Evolutionary conservation across 2,888 invertebrate genomes (phyloP), one percentile per base, ranked within the genome.

Genomic region (Sipha maydis): DNA sequence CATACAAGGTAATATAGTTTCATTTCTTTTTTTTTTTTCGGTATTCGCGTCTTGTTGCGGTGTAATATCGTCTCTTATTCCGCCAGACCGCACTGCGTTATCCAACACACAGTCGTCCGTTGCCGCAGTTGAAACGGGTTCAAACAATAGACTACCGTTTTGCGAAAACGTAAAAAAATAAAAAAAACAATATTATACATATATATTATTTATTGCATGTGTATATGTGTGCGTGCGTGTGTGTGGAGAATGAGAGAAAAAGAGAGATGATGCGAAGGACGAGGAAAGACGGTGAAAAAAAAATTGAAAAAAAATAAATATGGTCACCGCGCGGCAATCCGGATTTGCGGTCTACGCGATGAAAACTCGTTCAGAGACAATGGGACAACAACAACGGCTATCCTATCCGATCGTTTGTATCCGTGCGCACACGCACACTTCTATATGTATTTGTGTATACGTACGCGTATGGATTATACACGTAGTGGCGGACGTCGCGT

Each of bases 111-210:
- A 21, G 54, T 19, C 56, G 56, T 34, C 28, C 28, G 61, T 21
- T 41, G 67, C 56, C 78, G 38, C 41, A 41, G 69, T 79, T 41
- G 80, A 73, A 86, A 86, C 86, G 56, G 86, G 86, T 86, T 86
- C 86, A 73, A 86, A 86, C 86, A 86, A 86, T 86, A 86, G 86
- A 86, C 86, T 86, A 86, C 86, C 86, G 86, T 86, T 86, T 86
- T 31, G 73, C 61, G 86, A 86, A 86, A 86, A 78, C 56, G 69
- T 71, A 56, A 71, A 80, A 73, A 54, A 86, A 61, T 25, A 38
- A 28, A 34, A 79, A 17, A n/a, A 76, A 14, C 8, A 48, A n/a
- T 21, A 48, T 48, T 34, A 48, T 14, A 11, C 14, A 48, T 48
- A 48, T 48, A 48, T 48, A 48, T 48, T 41, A 34, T 34, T 34